Percentiles rank a stretch among this genome's conserved stretches.
Evolutionary conservation across 2,888 invertebrate species (phyloP).

Genomic region (Scaptomyza parva): DNA sequence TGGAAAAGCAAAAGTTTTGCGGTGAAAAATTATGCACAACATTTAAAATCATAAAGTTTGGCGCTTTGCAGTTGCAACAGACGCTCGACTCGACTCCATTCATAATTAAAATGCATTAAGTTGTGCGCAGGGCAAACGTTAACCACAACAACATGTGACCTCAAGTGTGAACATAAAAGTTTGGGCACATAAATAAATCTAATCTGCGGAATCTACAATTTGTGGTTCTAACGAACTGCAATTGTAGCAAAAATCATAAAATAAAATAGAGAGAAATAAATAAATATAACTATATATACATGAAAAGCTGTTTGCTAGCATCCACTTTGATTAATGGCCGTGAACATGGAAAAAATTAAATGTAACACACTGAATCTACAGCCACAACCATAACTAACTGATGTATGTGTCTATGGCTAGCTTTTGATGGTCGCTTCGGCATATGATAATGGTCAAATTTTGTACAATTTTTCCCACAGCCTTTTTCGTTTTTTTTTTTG

Average conservation of each 20-base stretch:
- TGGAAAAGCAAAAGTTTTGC: no score
- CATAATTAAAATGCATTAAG: conserved; percentile 72
- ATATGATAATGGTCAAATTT: conserved; percentile 4
- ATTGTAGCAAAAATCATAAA: conserved; percentile 23
- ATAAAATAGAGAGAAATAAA: conserved; percentile 3
- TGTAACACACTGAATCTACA: no score
- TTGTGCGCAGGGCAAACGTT: conserved; percentile 25
- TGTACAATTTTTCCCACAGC: not conserved
- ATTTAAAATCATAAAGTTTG: conserved; percentile 61
- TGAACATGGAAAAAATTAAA: no score
- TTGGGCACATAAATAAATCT: conserved; percentile 36
- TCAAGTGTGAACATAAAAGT: conserved; percentile 60
- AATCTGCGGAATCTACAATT: conserved; percentile 54
- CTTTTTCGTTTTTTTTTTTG: conserved; percentile 17
- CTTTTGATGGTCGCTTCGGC: conserved; percentile 32
- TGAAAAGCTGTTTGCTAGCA: conserved; percentile 12
- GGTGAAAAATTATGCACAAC: conserved; percentile 61
- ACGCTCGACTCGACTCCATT: conserved; percentile 30
- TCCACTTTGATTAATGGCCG: conserved; percentile 62
- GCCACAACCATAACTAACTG: conserved; percentile 48
- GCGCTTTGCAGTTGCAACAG: conserved; percentile 34
- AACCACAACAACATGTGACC: conserved; percentile 52
- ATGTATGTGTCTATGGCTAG: conserved; percentile 31
- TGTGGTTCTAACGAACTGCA: conserved; percentile 34
- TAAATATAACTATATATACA: not conserved